Base-by-base conservation (phyloP, 2,797 vertebrate genomes). In the Denticeps clupeoides region DNA sequence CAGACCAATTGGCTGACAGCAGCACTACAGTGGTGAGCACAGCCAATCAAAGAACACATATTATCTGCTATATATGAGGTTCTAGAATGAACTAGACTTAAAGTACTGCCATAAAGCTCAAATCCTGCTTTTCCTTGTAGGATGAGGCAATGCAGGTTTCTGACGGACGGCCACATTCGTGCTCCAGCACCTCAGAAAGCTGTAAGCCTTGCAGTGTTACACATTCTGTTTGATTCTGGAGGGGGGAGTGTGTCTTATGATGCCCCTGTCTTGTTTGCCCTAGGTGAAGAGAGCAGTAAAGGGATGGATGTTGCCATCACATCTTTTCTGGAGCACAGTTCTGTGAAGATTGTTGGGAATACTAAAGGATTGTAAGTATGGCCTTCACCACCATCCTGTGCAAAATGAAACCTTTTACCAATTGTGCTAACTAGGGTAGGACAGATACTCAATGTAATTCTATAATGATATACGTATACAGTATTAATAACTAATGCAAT, bases 1-100 rank as follows among this genome's bases (percentile, higher is more conserved):
- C 75, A 7, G 78, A 83, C 72, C 80, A 83, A 62, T 50, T 80
- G 64, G 72, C 80, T n/a, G 73, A 82, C 60, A 68, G 68, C 33
- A 65, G 72, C 29, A 55, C 56, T 9, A 64, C 58, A 6, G 66
- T 41, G 74, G 83, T 86, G 72, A 78, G 44, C 24, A 11, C n/a
- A 3, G 10, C 18, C 6, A 3, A 25, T 10, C 22, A 7, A 15
- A 53, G 16, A 12, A 50, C 49, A 15, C 4, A 9, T 9, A 37
- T 8, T 33, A 12, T 6, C 2, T 7, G 3, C 4, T 32, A 12
- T 2, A 15, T 32, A 23, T 22, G 23, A 23, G 3, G 23, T 4
- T 5, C 24, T 25, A 25, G n/a, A n/a, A n/a, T n/a, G n/a, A n/a
- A n/a, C n/a, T n/a, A n/a, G n/a, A n/a, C n/a, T n/a, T n/a, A n/a